Percentiles rank a stretch among this genome's conserved stretches.
phyloP scores from a whole-genome alignment of 2,113 vertebrate genomes.

The Okapia johnstoni region DNA sequence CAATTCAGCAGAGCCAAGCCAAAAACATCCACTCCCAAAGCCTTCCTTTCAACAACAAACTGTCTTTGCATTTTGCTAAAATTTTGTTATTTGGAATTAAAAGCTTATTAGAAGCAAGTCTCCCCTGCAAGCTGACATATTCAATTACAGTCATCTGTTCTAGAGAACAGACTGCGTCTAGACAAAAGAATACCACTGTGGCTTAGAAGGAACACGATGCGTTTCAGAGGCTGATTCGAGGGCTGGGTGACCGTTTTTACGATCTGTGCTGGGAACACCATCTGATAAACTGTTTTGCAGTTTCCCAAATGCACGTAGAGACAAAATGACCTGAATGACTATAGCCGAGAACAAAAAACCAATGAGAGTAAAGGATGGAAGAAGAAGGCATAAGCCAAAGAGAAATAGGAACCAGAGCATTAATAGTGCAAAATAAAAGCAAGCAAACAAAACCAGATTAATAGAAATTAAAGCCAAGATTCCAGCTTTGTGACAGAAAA shows the following conservation, averaged over 20 bases:
- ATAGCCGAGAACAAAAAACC: constrained; percentile 41
- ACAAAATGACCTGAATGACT: constrained; percentile 21
- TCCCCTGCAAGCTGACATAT: constrained; percentile 66
- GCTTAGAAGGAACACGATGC: constrained; percentile 64
- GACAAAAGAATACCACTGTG: constrained; percentile 71
- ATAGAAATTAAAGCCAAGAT: constrained; percentile 54
- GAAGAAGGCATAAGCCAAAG: constrained; percentile 41
- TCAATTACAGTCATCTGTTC: constrained; percentile 68
- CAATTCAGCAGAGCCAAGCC: constrained; percentile 61
- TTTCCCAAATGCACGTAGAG: constrained; percentile 12
- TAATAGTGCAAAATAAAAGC: constrained; percentile 55
- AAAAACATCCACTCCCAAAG: constrained; percentile 64
- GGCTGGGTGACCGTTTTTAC: neutral
- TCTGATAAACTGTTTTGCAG: constrained; percentile 61
- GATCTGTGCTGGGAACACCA: neutral
- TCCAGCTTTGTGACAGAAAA: constrained; percentile 54
- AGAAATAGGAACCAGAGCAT: constrained; percentile 58
- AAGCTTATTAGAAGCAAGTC: constrained; percentile 67
- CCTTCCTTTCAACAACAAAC: constrained; percentile 59
- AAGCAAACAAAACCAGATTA: constrained; percentile 62
- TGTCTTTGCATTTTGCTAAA: constrained; percentile 34
- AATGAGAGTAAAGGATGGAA: constrained; percentile 7
- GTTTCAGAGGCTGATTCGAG: constrained; percentile 32
- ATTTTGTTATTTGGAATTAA: constrained; percentile 64
- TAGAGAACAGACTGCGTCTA: constrained; percentile 60